Conservation (phyloP, 2,888 invertebrate genomes). For the Selenia dentaria region DNA sequence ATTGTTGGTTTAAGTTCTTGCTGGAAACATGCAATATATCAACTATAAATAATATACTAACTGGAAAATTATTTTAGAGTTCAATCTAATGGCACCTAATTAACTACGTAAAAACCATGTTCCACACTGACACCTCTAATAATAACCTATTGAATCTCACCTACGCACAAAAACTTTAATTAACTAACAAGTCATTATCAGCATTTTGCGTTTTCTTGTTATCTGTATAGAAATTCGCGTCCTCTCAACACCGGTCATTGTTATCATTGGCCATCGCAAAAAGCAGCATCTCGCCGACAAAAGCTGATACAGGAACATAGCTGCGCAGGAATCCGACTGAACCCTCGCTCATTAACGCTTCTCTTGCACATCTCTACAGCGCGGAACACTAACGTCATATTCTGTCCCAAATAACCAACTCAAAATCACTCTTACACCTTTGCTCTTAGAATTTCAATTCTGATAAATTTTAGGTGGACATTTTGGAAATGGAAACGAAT, state of each 20-base stretch:
- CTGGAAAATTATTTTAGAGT: too few species aligned
- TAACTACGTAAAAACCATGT: too few species aligned
- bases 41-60: too few species aligned
- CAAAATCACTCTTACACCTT: constrained; percentile 14
- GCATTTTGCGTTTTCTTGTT: constrained; percentile 51
- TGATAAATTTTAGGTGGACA: background rate
- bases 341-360: constrained; percentile 81
- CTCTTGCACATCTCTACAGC: constrained; percentile 51
- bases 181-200: constrained; percentile 64
- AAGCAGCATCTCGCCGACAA: constrained; percentile 78
- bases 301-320: constrained; percentile 75
- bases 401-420: constrained; percentile 1
- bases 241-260: constrained; percentile 71
- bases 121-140: constrained; percentile 12
- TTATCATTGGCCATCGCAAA: constrained; percentile 79
- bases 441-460: constrained; percentile 16
- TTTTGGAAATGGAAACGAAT: constrained; percentile 17
- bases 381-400: constrained; percentile 42
- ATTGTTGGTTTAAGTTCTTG: too few species aligned
- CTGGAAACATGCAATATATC: too few species aligned
- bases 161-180: constrained; percentile 53
- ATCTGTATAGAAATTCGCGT: constrained; percentile 58
- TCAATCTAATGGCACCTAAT: too few species aligned
- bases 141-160: constrained; percentile 26
- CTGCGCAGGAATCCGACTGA: constrained; percentile 67